Percentiles rank a stretch among this genome's conserved stretches.
Conservation (phyloP, 2,113 vertebrate species). For the Elephantulus edwardii region DNA sequence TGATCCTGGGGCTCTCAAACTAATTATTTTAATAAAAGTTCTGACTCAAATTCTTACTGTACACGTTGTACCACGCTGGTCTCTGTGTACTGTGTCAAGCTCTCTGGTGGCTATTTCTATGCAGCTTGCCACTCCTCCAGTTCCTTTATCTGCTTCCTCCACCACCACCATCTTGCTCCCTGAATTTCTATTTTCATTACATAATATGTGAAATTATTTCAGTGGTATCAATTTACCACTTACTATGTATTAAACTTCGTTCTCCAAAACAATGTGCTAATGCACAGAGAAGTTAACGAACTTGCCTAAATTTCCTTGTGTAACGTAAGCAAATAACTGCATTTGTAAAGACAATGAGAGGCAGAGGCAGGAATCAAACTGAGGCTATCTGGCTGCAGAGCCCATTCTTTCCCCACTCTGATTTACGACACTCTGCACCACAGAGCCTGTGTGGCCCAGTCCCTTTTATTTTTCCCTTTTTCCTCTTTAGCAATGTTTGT, state of each 20-base stretch:
- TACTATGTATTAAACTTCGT: no score
- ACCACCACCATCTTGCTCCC: no score
- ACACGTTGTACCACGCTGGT: no score
- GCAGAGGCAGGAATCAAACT: neutral
- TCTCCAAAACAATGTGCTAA: neutral
- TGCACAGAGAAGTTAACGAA: neutral
- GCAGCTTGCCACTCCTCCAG: no score
- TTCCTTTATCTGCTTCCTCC: neutral
- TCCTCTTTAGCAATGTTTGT: neutral
- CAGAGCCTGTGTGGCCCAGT: neutral
- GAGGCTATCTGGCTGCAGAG: neutral
- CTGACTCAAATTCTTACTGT: no score
- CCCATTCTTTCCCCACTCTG: neutral
- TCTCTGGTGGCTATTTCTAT: no score
- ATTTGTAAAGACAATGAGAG: no score
- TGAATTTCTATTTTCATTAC: neutral
- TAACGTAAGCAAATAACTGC: neutral
- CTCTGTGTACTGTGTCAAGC: no score
- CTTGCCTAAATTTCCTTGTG: no score
- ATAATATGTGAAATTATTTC: neutral
- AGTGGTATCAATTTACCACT: neutral
- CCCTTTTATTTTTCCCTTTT: neutral
- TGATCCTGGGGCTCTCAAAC: no score
- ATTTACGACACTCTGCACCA: neutral
- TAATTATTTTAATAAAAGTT: no score